Conservation (phyloP, 2,888 invertebrate genomes). For the Agonum fuliginosum region DNA sequence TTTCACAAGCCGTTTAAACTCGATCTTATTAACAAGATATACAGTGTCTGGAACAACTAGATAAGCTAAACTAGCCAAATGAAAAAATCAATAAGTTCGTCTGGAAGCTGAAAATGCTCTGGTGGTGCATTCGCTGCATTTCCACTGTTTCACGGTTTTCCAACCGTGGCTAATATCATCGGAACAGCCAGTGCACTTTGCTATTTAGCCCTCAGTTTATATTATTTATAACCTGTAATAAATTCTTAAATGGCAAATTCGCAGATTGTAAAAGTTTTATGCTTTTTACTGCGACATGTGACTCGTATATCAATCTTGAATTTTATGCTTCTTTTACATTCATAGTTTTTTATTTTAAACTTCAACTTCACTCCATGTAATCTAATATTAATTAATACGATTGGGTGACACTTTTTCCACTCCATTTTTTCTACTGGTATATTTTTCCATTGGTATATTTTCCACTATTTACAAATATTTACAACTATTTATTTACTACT, state of each 20-base stretch:
- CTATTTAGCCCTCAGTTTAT: background rate
- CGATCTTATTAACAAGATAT: conserved; percentile 28
- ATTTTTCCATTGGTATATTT: background rate
- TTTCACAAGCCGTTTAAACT: conserved; percentile 24
- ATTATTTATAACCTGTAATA: too few relatives aligned
- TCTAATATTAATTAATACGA: too few relatives aligned
- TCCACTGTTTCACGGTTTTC: background rate
- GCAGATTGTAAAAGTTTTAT: too few relatives aligned
- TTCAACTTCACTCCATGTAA: too few relatives aligned
- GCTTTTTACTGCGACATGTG: too few relatives aligned
- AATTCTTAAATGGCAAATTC: too few relatives aligned
- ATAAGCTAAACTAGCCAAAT: conserved; percentile 31
- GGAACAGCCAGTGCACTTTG: background rate
- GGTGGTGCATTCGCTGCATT: background rate
- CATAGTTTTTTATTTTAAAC: too few relatives aligned
- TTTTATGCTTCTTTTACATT: too few relatives aligned
- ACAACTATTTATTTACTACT: too few relatives aligned
- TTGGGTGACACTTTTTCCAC: too few relatives aligned
- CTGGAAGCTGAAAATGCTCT: conserved; percentile 20
- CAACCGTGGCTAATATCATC: background rate
- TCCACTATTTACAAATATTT: conserved; percentile 4
- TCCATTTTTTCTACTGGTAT: too few relatives aligned
- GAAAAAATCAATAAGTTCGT: conserved; percentile 42
- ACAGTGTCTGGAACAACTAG: background rate
- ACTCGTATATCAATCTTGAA: too few relatives aligned